Conservation (phyloP, 2,797 vertebrate species). For the Ispidina lecontei region DNA sequence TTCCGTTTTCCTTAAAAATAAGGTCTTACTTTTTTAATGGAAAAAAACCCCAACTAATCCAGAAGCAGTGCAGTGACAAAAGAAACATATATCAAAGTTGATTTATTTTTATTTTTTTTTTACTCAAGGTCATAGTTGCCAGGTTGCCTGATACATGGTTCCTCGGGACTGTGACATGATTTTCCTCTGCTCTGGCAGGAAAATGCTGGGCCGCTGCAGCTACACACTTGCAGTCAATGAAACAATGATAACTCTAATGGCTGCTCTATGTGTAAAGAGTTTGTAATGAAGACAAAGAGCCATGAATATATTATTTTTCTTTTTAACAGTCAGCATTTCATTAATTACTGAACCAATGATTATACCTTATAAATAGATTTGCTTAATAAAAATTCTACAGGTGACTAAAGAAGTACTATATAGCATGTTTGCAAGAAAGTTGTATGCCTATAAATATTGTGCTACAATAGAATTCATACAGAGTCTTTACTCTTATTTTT, state of each 20-base stretch:
- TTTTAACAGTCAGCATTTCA: not conserved
- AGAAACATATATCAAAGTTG: not conserved
- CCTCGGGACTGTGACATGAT: not conserved
- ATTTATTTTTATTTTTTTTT: not conserved
- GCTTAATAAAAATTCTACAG: not conserved
- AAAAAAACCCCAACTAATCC: not conserved
- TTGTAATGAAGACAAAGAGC: not conserved
- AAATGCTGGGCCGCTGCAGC: not conserved
- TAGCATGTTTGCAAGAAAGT: not conserved
- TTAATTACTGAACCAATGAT: not conserved
- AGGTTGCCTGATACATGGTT: not conserved
- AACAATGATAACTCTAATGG: not conserved
- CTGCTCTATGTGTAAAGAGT: not conserved
- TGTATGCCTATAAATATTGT: not conserved
- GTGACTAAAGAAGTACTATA: not conserved
- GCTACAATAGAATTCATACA: not conserved
- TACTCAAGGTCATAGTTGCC: not conserved
- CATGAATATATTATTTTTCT: not conserved
- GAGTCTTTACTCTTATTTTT: not conserved
- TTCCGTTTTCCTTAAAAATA: not conserved
- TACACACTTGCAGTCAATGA: not conserved
- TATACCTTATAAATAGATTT: not conserved
- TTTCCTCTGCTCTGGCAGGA: not conserved
- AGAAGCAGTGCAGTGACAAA: not conserved
- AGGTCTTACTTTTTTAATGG: not conserved